Evolutionary conservation across 2,797 vertebrate species (phyloP).

Genomic region (Chloroceryle inda): DNA sequence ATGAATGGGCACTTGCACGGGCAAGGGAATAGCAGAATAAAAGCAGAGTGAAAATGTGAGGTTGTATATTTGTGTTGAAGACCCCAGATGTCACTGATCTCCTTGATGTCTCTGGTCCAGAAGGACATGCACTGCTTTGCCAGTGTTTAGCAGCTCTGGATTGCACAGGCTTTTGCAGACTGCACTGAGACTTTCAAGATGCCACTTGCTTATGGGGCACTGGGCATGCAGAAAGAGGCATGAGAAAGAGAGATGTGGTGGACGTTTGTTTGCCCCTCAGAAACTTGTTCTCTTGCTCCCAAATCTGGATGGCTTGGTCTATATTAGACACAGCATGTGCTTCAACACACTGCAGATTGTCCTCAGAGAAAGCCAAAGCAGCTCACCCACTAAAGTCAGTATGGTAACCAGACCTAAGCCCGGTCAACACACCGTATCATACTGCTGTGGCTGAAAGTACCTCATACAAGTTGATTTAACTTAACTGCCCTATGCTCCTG

Average conservation of each 20-base stretch:
- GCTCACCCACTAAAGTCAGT: not conserved
- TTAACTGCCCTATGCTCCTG: not conserved
- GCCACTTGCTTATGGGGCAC: accelerated
- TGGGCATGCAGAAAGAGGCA: not conserved
- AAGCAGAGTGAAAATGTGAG: not conserved
- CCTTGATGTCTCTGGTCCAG: not conserved
- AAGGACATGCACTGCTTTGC: accelerated
- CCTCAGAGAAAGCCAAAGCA: not conserved
- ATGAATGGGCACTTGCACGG: accelerated
- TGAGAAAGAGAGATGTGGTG: not conserved
- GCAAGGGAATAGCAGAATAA: not conserved
- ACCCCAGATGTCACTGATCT: not conserved
- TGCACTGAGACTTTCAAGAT: not conserved
- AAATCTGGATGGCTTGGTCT: not conserved
- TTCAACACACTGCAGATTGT: not conserved
- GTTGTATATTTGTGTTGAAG: not conserved
- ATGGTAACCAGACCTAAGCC: not conserved
- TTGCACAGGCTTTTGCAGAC: not conserved
- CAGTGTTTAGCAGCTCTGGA: not conserved
- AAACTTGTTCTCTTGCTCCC: not conserved
- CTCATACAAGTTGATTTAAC: conserved; percentile 11
- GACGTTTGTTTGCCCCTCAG: not conserved
- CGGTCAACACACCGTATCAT: not conserved
- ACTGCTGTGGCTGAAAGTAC: not conserved
- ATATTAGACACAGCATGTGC: accelerated